Evolutionary conservation across 2,888 invertebrate species (phyloP), one percentile per base, ranked within the genome.

Genomic region (Psylliodes chrysocephalus): DNA sequence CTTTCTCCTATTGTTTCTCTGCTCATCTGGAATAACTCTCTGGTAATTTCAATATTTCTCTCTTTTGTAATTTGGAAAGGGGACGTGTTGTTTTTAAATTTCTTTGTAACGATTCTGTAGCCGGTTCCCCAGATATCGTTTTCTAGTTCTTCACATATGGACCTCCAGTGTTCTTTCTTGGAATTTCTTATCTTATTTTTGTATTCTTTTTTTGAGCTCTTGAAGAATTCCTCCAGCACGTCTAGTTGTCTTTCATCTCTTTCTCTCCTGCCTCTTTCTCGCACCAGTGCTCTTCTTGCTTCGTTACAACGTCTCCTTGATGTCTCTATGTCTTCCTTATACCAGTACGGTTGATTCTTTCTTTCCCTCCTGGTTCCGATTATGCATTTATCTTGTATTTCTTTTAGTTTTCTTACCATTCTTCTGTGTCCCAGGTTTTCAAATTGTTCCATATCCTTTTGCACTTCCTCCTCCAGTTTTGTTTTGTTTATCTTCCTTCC

Each of bases 101-200:
- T 19, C 53, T 46, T 60, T 17, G 28, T 60, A 1, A 63, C 61
- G 12, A 71, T 54, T 60, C 53, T 68, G 47, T 68, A 71, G 17
- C 61, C 63, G 4, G 60, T 51, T 8, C 56, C 65, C 52, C 66
- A 69, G 0, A 60, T 33, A 22, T 68, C 68, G 1, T 46, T 17
- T n/a, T 66, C 69, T 4, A 67, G 38, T 8, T 65, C 64, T 0
- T 62, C 38, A 33, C 60, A 19, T 2, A 67, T 12, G n/a, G 63
- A 38, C 6, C 40, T 55, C 51, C 55, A 63, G 10, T 44, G 18
- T 12, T 18, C 14, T 35, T 14, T 7, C 44, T 60, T 60, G 10
- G 46, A 42, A 8, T 30, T 30, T 0, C 19, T 44, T 4, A 53
- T 60, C 2, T 28, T 14, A n/a, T n/a, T n/a, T n/a, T n/a, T n/a